Evolutionary conservation across 2,797 vertebrate genomes (phyloP), one percentile per base, ranked within the genome.

Genomic region (Enteromius afrohamiltoni): DNA sequence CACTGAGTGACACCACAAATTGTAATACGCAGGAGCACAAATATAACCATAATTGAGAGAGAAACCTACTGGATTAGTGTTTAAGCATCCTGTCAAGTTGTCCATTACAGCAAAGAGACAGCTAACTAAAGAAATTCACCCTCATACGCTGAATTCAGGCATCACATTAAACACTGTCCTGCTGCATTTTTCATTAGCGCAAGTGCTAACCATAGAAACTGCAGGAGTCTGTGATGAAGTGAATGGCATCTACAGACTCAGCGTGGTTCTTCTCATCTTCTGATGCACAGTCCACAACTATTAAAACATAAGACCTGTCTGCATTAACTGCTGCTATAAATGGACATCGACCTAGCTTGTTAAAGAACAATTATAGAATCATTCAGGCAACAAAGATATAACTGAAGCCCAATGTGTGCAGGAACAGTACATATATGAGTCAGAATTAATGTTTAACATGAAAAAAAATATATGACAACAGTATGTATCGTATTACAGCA

Each of bases 321-420:
- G n/a, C 49, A 77, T 45, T 78, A 83, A 49, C 75, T 78, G 29
- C 51, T 19, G 75, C 65, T 69, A 49, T 60, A 78, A 78, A 83
- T 70, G 74, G 14, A 65, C 34, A 69, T 19, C 37, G 75, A 42
- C 40, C 40, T 42, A 7, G 40, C 40, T 42, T 42, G 40, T 77
- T 83, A 68, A 65, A 29, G 42, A 67, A 67, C 60, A 76, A 60
- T 69, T 68, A 67, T 17, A 69, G 26, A 40, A 69, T 47, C 37
- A 49, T 8, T 51, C 1, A 6, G 42, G 17, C n/a, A 76, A n/a
- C 49, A 69, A 83, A 31, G 21, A 60, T 58, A 40, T 19, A 55
- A 69, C 31, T 19, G 3, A 10, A 80, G 47, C n/a, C 2, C 34
- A 69, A 31, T 40, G 40, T 47, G 65, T 69, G 23, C 68, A 62